These are phyloP conservation scores for Picathartes gymnocephalus DNA, from an alignment of 2,113 vertebrate species.

Conservation along the genomic window DNA sequence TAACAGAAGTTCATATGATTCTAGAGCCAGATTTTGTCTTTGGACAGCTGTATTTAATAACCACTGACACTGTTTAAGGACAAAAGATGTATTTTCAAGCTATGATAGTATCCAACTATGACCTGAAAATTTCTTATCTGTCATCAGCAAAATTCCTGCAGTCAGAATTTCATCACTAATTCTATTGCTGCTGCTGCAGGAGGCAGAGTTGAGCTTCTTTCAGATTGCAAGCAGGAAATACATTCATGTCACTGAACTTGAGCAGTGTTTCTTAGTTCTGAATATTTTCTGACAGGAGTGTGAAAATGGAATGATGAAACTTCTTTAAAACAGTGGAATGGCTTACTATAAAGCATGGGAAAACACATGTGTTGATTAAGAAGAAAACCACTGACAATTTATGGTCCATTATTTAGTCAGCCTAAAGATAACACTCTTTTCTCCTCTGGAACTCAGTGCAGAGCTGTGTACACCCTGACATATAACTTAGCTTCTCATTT, in stretches of 20 bases:
- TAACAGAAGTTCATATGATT: neutral
- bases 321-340: neutral
- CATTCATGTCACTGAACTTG: neutral
- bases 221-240: neutral
- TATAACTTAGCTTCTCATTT: neutral
- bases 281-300: neutral
- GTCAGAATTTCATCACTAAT: neutral
- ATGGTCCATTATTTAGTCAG: neutral
- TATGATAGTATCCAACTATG: neutral
- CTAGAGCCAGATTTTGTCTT: neutral
- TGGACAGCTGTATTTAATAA: neutral
- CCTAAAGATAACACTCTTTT: neutral
- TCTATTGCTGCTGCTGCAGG: slow-evolving; percentile 29
- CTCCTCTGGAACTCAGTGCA: neutral
- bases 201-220: slow-evolving; percentile 56
- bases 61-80: neutral
- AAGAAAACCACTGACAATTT: neutral
- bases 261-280: neutral
- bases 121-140: neutral
- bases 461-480: neutral
- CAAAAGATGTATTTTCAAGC: neutral
- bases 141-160: neutral
- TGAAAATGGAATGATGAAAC: neutral
- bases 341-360: neutral
- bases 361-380: neutral